These are phyloP conservation scores for Drosophila multiciliata DNA, from an alignment of 2,888 invertebrate genomes.

Conservation along the genomic window DNA sequence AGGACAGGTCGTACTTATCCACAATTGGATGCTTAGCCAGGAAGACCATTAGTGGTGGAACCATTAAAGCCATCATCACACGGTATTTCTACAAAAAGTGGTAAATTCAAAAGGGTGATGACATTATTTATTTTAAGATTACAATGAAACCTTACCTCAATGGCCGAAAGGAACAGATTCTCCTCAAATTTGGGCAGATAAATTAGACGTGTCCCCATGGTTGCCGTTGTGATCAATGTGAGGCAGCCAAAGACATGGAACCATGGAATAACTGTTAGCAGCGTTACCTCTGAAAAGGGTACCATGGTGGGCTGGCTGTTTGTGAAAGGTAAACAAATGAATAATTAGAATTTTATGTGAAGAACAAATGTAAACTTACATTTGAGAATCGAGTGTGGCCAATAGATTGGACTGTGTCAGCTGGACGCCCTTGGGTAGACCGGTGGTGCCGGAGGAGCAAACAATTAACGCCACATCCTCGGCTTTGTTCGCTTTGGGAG, in stretches of 20 bases:
- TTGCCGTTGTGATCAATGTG: conserved; percentile 87
- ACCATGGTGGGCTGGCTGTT: conserved; percentile 74
- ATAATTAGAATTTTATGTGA: not conserved
- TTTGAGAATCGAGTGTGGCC: conserved; percentile 78
- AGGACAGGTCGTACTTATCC: conserved; percentile 90
- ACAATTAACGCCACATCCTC: conserved; percentile 89
- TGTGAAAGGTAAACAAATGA: not conserved
- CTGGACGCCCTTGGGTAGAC: conserved; percentile 92
- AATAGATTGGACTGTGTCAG: conserved; percentile 89
- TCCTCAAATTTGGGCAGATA: conserved; percentile 89
- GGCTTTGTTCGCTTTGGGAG: conserved; percentile 85
- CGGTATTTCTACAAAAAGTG: conserved; percentile 83
- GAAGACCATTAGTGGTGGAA: conserved; percentile 94
- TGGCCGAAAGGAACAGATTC: conserved; percentile 89
- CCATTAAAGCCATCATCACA: conserved; percentile 89
- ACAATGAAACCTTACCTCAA: conserved; percentile 85
- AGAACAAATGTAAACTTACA: conserved; percentile 61
- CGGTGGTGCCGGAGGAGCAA: conserved; percentile 93
- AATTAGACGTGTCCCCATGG: conserved; percentile 87
- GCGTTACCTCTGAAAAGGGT: conserved; percentile 74
- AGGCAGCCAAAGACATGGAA: conserved; percentile 93
- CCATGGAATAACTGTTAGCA: conserved; percentile 91
- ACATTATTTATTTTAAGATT: not conserved
- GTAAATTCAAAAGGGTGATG: not conserved
- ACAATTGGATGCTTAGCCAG: conserved; percentile 93